phyloP scores from a whole-genome alignment of 2,113 vertebrate species.

The Uria lomvia region DNA sequence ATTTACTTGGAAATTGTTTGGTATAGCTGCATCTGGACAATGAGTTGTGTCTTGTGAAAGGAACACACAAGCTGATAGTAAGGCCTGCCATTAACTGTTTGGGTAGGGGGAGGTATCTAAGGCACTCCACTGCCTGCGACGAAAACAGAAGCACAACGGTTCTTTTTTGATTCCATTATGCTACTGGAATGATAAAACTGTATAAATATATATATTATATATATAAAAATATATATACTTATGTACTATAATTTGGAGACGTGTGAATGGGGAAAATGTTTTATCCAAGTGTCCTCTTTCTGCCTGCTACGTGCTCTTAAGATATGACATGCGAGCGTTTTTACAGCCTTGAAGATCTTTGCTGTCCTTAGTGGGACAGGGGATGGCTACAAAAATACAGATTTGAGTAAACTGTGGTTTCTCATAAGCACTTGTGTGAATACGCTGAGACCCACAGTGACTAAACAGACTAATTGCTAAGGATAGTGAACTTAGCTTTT shows the following conservation, averaged over 20 bases:
- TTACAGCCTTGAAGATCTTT: background rate
- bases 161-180: background rate
- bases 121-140: background rate
- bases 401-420: background rate
- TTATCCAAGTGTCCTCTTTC: background rate
- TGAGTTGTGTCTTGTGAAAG: background rate
- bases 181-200: background rate
- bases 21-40: background rate
- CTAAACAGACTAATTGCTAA: background rate
- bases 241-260: background rate
- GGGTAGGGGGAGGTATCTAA: background rate
- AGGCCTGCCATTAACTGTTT: background rate
- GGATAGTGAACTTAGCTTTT: background rate
- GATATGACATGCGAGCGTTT: background rate
- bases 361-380: background rate
- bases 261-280: background rate
- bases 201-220: background rate
- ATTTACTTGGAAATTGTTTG: background rate
- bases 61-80: background rate
- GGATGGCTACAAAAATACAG: background rate
- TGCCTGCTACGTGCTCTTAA: background rate
- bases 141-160: background rate
- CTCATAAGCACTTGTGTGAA: background rate
- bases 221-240: background rate
- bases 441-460: background rate